Conservation (phyloP, 2,888 invertebrate species). For the Geotrupes spiniger region DNA sequence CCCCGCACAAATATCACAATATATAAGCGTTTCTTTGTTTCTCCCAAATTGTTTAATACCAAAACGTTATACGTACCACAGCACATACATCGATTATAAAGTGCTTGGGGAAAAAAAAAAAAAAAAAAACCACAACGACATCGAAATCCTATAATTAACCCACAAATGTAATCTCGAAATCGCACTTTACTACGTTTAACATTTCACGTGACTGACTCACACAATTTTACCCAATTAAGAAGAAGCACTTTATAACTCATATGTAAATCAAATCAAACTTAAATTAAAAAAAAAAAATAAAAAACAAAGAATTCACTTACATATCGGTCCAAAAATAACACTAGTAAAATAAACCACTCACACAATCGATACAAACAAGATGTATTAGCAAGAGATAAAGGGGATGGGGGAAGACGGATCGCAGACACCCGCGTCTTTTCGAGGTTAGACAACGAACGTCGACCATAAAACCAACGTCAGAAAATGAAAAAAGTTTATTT, state of each 20-base stretch:
- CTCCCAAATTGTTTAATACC: background rate
- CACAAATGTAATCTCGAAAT: no score
- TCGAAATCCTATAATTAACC: background rate
- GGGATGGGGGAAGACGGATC: no score
- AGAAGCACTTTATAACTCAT: conserved; percentile 11
- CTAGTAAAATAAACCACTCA: conserved; percentile 1
- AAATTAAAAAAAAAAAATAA: background rate
- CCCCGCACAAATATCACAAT: conserved; percentile 21
- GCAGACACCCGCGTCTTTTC: no score
- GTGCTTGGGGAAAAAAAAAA: background rate
- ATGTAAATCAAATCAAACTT: background rate
- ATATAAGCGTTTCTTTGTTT: conserved; percentile 21
- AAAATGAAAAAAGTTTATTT: no score
- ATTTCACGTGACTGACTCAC: no score
- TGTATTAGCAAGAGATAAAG: no score
- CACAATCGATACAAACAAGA: no score
- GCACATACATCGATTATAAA: background rate
- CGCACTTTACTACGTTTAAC: no score
- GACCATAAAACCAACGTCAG: no score
- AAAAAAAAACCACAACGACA: background rate
- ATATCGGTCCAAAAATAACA: background rate
- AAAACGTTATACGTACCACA: background rate
- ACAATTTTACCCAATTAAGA: conserved; percentile 4
- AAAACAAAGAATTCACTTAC: conserved; percentile 19
- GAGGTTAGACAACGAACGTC: no score